A percentile compares a stretch with the other conserved stretches of the same genome.
Conservation (phyloP, 1,140 invertebrate genomes). For the Diabrotica virgifera region DNA sequence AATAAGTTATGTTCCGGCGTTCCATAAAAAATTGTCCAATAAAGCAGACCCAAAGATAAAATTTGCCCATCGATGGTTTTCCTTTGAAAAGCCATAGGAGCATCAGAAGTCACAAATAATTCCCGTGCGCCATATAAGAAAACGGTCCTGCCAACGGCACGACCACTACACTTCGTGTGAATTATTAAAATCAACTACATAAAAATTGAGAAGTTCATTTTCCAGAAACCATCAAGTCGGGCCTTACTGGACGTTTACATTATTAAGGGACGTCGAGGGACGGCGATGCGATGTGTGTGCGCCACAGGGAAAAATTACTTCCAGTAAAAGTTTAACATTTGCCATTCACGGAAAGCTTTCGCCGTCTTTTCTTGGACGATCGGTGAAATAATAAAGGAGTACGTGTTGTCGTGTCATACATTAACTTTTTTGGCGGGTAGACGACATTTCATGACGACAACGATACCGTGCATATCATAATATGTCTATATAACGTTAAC, state of each 20-base stretch:
- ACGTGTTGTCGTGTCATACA: background rate
- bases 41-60: too few species aligned
- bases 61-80: too few species aligned
- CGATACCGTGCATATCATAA: too few species aligned
- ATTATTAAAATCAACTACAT: conserved; percentile 36
- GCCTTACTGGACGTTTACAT: conserved; percentile 37
- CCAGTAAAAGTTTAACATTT: conserved; percentile 37
- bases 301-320: conserved; percentile 38
- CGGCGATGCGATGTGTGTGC: conserved; percentile 28
- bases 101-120: background rate
- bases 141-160: conserved; percentile 4
- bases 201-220: conserved; percentile 42
- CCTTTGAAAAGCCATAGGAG: background rate
- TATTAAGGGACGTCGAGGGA: conserved; percentile 33
- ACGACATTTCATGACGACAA: conserved; percentile 2
- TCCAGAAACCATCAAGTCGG: conserved; percentile 36
- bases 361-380: conserved; percentile 30
- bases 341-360: conserved; percentile 29
- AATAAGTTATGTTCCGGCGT: too few species aligned
- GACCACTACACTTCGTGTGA: conserved; percentile 24
- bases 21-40: too few species aligned
- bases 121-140: background rate
- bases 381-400: conserved; percentile 36
- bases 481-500: too few species aligned
- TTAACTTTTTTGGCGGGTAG: background rate